phyloP scores from a whole-genome alignment of 2,113 vertebrate genomes.

The Gnathonemus echidnorhynchus region DNA sequence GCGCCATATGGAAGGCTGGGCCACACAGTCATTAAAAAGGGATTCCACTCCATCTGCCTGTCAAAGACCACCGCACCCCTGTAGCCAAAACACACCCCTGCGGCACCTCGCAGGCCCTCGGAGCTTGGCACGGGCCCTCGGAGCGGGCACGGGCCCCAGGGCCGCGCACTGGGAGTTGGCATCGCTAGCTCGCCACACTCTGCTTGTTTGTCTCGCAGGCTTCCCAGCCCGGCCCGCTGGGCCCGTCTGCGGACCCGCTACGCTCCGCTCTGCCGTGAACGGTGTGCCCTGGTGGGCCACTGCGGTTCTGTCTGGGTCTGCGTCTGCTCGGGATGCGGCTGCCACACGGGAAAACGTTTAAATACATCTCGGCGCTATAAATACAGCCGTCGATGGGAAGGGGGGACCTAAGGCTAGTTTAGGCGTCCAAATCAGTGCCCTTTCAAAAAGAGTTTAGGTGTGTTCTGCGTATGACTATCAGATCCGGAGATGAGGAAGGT shows the following conservation, averaged over 20 bases:
- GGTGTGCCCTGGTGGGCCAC: not conserved
- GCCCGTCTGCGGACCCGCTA: not conserved
- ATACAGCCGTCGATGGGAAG: not conserved
- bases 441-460: not conserved
- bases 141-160: not conserved
- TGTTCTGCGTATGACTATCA: not conserved
- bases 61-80: not conserved
- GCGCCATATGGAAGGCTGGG: conserved; percentile 7
- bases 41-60: conserved; percentile 14
- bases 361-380: not conserved
- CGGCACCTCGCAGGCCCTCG: not conserved
- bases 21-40: conserved; percentile 12
- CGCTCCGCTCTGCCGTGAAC: not conserved
- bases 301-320: not conserved
- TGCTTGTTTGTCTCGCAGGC: not conserved
- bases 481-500: not conserved
- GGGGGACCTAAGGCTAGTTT: not conserved
- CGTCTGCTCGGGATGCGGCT: not conserved
- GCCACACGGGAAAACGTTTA: not conserved
- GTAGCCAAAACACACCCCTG: conserved; percentile 4
- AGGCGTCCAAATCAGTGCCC: not conserved
- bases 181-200: not conserved
- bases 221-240: not conserved
- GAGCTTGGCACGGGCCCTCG: not conserved
- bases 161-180: not conserved